These are phyloP conservation scores for Spondyliosoma cantharus DNA, from an alignment of 2,797 vertebrate species.

Conservation along the genomic window DNA sequence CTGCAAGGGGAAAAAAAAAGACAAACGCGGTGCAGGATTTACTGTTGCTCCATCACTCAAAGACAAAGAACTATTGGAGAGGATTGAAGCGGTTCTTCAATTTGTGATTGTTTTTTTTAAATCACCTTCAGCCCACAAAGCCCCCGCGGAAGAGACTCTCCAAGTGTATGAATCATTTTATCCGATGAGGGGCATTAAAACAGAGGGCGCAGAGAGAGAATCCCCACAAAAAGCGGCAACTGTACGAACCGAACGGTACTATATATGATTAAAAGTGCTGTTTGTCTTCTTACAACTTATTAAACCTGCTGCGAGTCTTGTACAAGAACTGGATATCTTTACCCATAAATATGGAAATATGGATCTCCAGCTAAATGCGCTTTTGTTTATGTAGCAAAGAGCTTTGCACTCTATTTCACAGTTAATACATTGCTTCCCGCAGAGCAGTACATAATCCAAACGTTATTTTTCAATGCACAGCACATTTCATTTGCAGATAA, in stretches of 20 bases:
- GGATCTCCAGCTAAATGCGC: neutral
- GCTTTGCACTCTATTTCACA: neutral
- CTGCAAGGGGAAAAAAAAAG: slow-evolving; percentile 1
- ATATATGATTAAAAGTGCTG: neutral
- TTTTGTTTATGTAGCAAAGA: slow-evolving; percentile 3
- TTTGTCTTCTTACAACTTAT: neutral
- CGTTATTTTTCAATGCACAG: slow-evolving; percentile 38
- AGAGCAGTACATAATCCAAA: slow-evolving; percentile 34
- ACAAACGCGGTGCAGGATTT: neutral
- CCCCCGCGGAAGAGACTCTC: neutral
- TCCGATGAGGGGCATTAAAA: neutral
- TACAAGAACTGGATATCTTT: neutral
- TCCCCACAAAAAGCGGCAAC: neutral
- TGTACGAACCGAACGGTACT: neutral
- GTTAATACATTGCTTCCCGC: slow-evolving; percentile 17
- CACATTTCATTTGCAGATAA: slow-evolving; percentile 63
- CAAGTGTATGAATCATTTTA: neutral
- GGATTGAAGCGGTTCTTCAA: slow-evolving; percentile 1
- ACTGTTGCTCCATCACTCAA: neutral
- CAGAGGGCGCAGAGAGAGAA: neutral
- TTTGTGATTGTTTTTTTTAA: slow-evolving; percentile 6
- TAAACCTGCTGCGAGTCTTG: neutral
- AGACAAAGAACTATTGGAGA: neutral
- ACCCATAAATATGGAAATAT: neutral
- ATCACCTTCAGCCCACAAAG: slow-evolving; percentile 21